A percentile compares a stretch with the other conserved stretches of the same genome.
phyloP scores from a whole-genome alignment of 2,888 invertebrate genomes.

The Eilema depressum region DNA sequence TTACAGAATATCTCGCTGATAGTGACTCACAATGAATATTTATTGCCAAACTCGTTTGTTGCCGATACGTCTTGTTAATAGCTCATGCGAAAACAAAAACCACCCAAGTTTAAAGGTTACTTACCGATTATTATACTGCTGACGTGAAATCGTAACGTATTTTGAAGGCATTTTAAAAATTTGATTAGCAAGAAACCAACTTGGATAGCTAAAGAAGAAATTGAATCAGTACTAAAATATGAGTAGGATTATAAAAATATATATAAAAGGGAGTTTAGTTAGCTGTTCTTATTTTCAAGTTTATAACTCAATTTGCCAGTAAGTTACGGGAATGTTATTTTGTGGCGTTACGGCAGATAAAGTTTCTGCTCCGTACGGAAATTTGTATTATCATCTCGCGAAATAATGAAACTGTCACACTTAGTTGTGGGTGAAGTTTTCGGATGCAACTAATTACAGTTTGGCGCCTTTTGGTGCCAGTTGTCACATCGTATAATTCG shows the following conservation, averaged over 20 bases:
- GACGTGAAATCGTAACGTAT: background rate
- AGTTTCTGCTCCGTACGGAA: conserved; percentile 26
- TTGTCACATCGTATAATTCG: conserved; percentile 68
- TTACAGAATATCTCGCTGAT: background rate
- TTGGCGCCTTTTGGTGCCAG: conserved; percentile 63
- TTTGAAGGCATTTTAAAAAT: background rate
- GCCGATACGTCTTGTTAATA: background rate
- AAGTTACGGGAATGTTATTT: conserved; percentile 9
- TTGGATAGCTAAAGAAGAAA: background rate
- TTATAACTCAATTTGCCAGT: background rate
- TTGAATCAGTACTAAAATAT: background rate
- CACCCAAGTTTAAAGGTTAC: conserved; percentile 4
- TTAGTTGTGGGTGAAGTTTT: conserved; percentile 37
- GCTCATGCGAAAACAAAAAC: background rate
- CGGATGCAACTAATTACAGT: conserved; percentile 70
- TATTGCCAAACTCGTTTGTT: conserved; percentile 1
- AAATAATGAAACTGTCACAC: conserved; percentile 40
- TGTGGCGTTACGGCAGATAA: conserved; percentile 19
- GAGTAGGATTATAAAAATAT: background rate
- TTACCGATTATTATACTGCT: background rate
- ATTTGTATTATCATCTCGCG: conserved; percentile 28
- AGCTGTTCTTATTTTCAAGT: background rate
- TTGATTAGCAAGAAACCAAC: background rate
- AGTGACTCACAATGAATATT: background rate
- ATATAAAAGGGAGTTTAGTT: background rate